Evolutionary conservation across 2,113 vertebrate genomes (phyloP).

Genomic region (Solea solea): DNA sequence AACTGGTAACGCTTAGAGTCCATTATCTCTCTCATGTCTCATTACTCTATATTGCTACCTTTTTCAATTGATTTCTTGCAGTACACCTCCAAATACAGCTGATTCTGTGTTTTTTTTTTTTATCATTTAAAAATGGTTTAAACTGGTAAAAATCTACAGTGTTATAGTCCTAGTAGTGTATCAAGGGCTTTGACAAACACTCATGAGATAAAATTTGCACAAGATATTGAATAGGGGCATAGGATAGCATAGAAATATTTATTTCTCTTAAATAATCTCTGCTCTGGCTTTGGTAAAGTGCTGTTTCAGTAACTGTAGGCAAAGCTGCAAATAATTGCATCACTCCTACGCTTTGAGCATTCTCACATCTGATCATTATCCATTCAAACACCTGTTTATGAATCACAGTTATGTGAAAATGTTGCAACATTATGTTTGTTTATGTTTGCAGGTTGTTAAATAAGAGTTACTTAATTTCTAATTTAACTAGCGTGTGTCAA

Average conservation of each 20-base stretch:
- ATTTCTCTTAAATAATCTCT: no score
- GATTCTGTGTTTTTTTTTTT: no score
- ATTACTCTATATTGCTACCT: constrained; percentile 15
- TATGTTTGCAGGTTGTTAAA: no score
- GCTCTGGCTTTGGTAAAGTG: background rate
- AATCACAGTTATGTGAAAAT: background rate
- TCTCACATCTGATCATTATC: constrained; percentile 27
- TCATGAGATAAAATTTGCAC: no score
- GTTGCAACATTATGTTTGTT: no score
- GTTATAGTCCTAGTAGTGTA: no score
- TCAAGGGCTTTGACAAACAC: no score
- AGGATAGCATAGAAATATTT: no score
- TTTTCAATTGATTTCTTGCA: background rate
- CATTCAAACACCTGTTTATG: constrained; percentile 33
- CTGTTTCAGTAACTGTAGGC: background rate
- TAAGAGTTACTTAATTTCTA: no score
- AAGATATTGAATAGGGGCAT: background rate
- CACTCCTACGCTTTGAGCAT: background rate
- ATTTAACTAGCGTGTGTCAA: no score
- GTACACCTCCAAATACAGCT: background rate
- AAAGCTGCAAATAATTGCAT: background rate
- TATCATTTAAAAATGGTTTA: no score
- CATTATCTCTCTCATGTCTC: constrained; percentile 35
- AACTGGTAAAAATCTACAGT: no score
- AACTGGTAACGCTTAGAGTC: constrained; percentile 51